These are phyloP conservation scores for Periophthalmus magnuspinnatus DNA, from an alignment of 2,797 vertebrate genomes.

Conservation along the genomic window DNA sequence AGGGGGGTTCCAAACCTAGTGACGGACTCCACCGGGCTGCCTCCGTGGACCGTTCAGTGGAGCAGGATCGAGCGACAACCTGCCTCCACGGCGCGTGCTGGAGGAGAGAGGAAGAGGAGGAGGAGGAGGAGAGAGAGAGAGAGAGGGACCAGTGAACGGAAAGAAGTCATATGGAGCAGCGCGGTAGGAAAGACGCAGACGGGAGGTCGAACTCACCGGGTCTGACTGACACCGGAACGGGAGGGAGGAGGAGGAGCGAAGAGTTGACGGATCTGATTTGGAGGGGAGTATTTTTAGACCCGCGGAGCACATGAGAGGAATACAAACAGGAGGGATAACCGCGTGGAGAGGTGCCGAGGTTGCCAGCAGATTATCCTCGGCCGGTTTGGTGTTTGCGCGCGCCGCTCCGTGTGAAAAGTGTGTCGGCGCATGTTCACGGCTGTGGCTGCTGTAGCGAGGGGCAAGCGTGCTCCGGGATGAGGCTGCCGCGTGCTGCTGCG, in stretches of 20 bases:
- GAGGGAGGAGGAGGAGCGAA: slow-evolving; percentile 55
- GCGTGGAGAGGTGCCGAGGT: slow-evolving; percentile 48
- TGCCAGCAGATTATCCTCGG: slow-evolving; percentile 67
- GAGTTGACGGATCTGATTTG: slow-evolving; percentile 73
- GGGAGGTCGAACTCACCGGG: slow-evolving; percentile 48
- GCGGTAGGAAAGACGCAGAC: slow-evolving; percentile 36
- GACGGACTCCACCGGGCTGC: slow-evolving; percentile 46
- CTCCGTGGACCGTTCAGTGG: slow-evolving; percentile 62
- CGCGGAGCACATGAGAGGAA: slow-evolving; percentile 49
- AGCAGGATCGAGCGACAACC: slow-evolving; percentile 44
- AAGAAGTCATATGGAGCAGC: slow-evolving; percentile 53
- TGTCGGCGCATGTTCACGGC: slow-evolving; percentile 33
- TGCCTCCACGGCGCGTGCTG: slow-evolving; percentile 17
- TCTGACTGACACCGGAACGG: slow-evolving; percentile 53
- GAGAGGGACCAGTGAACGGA: slow-evolving; percentile 49
- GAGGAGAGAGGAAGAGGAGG: slow-evolving; percentile 5
- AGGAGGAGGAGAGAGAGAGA: slow-evolving; percentile 8
- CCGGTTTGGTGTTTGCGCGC: slow-evolving; percentile 41
- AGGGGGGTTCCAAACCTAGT: too few relatives aligned
- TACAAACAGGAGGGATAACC: slow-evolving; percentile 22
- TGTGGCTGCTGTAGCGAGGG: slow-evolving; percentile 34
- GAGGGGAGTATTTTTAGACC: slow-evolving; percentile 70
- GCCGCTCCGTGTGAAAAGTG: slow-evolving; percentile 43
- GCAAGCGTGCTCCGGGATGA: slow-evolving; percentile 40
- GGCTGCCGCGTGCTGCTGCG: slow-evolving; percentile 20